Percentiles rank a stretch among this genome's conserved stretches.
phyloP scores from a whole-genome alignment of 1,140 invertebrate species.

The Drosophila pachea region DNA sequence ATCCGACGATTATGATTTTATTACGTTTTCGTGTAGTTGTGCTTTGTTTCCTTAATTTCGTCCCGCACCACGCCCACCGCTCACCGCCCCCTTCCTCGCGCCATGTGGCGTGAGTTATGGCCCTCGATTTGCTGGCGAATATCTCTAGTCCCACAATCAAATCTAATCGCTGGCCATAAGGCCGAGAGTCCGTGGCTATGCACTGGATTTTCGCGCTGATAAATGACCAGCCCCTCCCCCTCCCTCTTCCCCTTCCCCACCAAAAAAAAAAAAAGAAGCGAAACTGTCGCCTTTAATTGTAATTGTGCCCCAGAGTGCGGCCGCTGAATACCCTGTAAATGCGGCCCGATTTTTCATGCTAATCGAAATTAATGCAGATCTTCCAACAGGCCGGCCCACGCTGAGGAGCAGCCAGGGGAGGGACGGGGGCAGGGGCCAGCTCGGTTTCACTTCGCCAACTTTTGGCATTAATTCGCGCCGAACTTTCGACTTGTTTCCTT shows the following conservation, averaged over 20 bases:
- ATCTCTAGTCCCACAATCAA: conserved; percentile 50
- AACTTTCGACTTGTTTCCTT: conserved; percentile 8
- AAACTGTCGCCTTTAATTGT: conserved; percentile 60
- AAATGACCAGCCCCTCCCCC: conserved; percentile 40
- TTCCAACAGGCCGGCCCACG: no score
- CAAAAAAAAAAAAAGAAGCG: not conserved
- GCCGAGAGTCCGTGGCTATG: conserved; percentile 11
- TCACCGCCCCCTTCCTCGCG: not conserved
- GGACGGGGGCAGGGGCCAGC: no score
- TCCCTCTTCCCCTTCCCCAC: no score
- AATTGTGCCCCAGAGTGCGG: conserved; percentile 49
- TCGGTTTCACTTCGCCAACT: not conserved
- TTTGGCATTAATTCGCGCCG: conserved; percentile 7
- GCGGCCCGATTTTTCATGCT: conserved; percentile 17
- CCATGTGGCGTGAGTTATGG: conserved; percentile 69
- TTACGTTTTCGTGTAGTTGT: conserved; percentile 76
- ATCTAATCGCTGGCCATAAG: conserved; percentile 72
- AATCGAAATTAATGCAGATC: conserved; percentile 68
- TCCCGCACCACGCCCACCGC: conserved; percentile 29
- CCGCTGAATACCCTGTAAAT: not conserved
- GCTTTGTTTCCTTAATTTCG: conserved; percentile 74
- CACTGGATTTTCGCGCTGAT: conserved; percentile 49
- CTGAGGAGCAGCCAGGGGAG: no score
- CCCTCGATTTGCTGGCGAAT: conserved; percentile 35
- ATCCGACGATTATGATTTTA: conserved; percentile 79